Percentiles rank a stretch among this genome's conserved stretches.
Conservation (phyloP, 1,140 invertebrate genomes). For the Eulimnadia texana region DNA sequence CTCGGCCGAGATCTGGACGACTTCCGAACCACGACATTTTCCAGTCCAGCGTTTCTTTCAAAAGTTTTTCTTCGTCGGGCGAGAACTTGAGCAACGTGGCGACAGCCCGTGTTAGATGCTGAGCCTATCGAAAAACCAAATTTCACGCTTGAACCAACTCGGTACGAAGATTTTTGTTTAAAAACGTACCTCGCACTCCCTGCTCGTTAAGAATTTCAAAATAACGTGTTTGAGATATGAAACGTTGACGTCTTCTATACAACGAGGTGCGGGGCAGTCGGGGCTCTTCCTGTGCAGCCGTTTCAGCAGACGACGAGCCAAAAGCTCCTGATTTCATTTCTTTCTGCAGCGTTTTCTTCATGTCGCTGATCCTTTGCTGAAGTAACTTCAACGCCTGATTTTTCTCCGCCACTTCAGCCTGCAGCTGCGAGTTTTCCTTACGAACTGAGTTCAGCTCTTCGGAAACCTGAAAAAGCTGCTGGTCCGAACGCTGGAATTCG, state of each 20-base stretch:
- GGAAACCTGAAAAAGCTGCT: constrained; percentile 18
- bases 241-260: constrained; percentile 50
- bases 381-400: constrained; percentile 72
- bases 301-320: not conserved
- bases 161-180: not conserved
- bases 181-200: constrained; percentile 51
- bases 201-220: constrained; percentile 76
- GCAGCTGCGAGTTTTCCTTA: constrained; percentile 27
- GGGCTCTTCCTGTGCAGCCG: not conserved
- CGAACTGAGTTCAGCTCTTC: constrained; percentile 39
- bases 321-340: constrained; percentile 44
- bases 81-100: constrained; percentile 67
- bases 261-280: not conserved
- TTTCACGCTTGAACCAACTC: constrained; percentile 8
- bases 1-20: constrained; percentile 40
- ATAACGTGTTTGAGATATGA: constrained; percentile 85
- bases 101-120: constrained; percentile 75
- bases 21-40: constrained; percentile 75
- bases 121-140: constrained; percentile 51
- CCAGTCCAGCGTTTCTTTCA: constrained; percentile 75
- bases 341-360: constrained; percentile 78
- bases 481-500: constrained; percentile 37
- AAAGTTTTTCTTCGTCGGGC: constrained; percentile 67
- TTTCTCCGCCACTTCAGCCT: constrained; percentile 54
- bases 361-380: constrained; percentile 67